phyloP scores from a whole-genome alignment of 2,113 vertebrate genomes.

The Bostrychus sinensis region DNA sequence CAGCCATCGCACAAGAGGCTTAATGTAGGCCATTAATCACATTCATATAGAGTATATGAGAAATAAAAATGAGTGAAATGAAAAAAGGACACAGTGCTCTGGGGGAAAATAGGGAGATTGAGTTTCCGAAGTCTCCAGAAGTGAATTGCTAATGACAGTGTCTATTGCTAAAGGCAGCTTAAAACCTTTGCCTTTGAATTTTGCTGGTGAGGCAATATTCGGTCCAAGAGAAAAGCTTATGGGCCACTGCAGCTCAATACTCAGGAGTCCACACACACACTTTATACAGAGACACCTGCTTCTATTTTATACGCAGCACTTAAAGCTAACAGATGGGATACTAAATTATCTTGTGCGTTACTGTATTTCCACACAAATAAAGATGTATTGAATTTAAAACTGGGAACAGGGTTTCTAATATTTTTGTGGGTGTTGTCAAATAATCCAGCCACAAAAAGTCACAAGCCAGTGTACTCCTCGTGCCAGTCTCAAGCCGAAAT shows the following conservation, averaged over 20 bases:
- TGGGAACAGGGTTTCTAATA: neutral
- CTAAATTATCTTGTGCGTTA: neutral
- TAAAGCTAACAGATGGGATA: neutral
- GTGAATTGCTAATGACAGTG: conserved; percentile 65
- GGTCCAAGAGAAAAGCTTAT: conserved; percentile 41
- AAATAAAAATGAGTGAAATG: conserved; percentile 43
- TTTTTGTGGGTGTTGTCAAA: neutral
- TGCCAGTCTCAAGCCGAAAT: neutral
- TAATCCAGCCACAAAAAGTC: neutral
- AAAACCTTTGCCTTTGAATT: conserved; percentile 68
- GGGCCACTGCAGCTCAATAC: conserved; percentile 44
- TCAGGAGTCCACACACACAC: neutral
- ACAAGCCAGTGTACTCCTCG: neutral
- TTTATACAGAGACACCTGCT: conserved; percentile 10
- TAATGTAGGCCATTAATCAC: conserved; percentile 42
- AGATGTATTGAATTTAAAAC: neutral
- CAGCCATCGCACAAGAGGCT: conserved; percentile 27
- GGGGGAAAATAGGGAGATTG: conserved; percentile 31
- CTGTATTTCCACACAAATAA: neutral
- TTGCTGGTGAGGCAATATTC: conserved; percentile 68
- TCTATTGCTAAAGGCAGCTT: conserved; percentile 56
- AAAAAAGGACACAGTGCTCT: conserved; percentile 50
- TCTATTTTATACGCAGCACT: conserved; percentile 1
- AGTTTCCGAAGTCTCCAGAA: conserved; percentile 53
- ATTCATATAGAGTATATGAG: conserved; percentile 33